phyloP scores from a whole-genome alignment of 2,797 vertebrate species.

The Clarias pachynema region DNA sequence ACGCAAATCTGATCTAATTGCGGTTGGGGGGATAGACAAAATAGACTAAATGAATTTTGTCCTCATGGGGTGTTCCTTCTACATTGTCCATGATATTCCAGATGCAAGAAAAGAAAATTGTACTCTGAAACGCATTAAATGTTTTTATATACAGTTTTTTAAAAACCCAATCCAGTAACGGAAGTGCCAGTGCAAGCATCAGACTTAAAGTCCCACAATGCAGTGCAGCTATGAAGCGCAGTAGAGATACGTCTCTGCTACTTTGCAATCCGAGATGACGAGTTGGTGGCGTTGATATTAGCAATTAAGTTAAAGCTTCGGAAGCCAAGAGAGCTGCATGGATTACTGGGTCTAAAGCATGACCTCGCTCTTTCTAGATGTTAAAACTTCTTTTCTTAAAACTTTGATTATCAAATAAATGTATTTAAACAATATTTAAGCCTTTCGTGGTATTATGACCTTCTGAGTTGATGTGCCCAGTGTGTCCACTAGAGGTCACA shows the following conservation, averaged over 20 bases:
- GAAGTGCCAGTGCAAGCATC: neutral
- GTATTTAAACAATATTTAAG: neutral
- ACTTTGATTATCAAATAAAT: neutral
- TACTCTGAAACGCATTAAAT: neutral
- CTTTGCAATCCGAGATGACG: neutral
- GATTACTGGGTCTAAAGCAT: neutral
- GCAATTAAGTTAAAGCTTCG: neutral
- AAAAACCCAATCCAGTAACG: neutral
- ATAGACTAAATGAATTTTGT: neutral
- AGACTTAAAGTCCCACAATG: neutral
- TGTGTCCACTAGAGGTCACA: constrained; percentile 52
- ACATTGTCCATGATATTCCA: neutral
- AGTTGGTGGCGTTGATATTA: neutral
- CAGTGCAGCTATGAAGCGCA: neutral
- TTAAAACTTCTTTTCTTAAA: neutral
- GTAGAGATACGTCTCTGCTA: neutral
- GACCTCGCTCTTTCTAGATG: neutral
- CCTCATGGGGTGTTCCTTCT: neutral
- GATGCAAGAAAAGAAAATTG: neutral
- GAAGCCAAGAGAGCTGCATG: neutral
- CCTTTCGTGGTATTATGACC: neutral
- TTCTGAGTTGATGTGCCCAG: constrained; percentile 2
- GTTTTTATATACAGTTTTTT: neutral
- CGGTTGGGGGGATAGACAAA: neutral
- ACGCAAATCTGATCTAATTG: neutral